Evolutionary conservation across 2,797 vertebrate genomes (phyloP).

Genomic region (Hydrolagus colliei): DNA sequence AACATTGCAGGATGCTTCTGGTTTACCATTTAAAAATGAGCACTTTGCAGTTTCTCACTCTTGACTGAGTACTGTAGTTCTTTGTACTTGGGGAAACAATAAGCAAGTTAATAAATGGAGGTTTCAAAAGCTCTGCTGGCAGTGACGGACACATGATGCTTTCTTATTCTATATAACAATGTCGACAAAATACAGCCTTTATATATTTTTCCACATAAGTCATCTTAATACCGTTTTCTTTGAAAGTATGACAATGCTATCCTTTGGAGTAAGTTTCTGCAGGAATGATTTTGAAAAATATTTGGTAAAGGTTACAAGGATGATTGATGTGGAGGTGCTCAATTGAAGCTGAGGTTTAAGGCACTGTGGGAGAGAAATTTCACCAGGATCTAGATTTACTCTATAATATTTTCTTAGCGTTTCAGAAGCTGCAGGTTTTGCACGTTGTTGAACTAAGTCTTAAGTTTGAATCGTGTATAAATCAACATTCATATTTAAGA

Average conservation of each 20-base stretch:
- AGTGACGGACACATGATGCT: not conserved
- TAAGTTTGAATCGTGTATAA: no score
- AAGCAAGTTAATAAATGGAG: not conserved
- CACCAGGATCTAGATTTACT: no score
- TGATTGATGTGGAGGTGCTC: no score
- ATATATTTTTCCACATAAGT: not conserved
- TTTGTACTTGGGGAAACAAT: not conserved
- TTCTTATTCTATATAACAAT: not conserved
- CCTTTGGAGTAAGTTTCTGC: not conserved
- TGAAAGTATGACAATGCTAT: not conserved
- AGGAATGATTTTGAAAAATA: not conserved
- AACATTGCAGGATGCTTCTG: not conserved
- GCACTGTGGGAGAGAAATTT: no score
- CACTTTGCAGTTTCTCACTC: not conserved
- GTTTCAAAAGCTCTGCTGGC: not conserved
- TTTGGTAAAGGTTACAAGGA: not conserved
- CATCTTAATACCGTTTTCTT: not conserved
- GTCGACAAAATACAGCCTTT: not conserved
- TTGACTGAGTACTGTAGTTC: not conserved
- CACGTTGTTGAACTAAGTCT: no score
- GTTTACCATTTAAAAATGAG: not conserved
- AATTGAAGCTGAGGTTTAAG: no score
- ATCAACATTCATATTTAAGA: no score
- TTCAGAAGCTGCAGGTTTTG: no score
- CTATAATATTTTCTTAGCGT: no score